Base-by-base conservation (phyloP, 1,140 invertebrate species). In the Dermatophagoides farinae region DNA sequence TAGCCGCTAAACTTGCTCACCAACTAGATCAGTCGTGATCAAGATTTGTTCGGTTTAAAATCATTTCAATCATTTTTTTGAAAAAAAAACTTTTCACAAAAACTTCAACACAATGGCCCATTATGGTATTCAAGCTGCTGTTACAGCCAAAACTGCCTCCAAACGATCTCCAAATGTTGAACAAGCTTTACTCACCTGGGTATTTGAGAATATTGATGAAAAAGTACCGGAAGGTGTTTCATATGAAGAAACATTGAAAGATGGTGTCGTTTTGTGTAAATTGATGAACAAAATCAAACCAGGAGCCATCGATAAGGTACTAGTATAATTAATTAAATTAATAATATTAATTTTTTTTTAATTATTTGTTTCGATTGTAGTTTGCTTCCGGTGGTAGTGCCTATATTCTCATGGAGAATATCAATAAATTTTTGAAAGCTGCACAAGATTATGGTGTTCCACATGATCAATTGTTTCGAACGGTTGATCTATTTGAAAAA, bases 331-430 rank as follows among this genome's bases (percentile, higher is more conserved):
- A 2, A 31, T 31, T 31, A 31, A 31, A 31, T 4, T 31, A 31
- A 31, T 31, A 31, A 31, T n/a, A n/a, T 31, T 31, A 2, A 31
- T 31, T 31, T 31, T 31, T 50, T 20, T 50, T 12, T 50, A 4
- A 20, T 50, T 10, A 1, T 20, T 20, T 20, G 20, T 18, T 50
- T 14, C 12, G 8, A 11, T 16, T 41, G 9, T 49, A 60, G 58
- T n/a, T 60, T 23, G 58, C 58, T 9, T 49, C 43, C 58, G 47
- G 58, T 62, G 86, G 86, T 61, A 83, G 83, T 68, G 84, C 87
- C 67, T 92, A 91, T 80, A 88, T 88, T 69, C 80, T 90, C 78
- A 90, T 91, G 86, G 87, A 92, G 74, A 92, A 92, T 76, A 85
- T 90, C 69, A 86, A 83, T 75, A 82, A 86, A 77, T 92, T 95